Percentiles rank a stretch among this genome's conserved stretches.
These are phyloP conservation scores for Epinotia nisella DNA, from an alignment of 2,888 invertebrate species.

Conservation along the genomic window DNA sequence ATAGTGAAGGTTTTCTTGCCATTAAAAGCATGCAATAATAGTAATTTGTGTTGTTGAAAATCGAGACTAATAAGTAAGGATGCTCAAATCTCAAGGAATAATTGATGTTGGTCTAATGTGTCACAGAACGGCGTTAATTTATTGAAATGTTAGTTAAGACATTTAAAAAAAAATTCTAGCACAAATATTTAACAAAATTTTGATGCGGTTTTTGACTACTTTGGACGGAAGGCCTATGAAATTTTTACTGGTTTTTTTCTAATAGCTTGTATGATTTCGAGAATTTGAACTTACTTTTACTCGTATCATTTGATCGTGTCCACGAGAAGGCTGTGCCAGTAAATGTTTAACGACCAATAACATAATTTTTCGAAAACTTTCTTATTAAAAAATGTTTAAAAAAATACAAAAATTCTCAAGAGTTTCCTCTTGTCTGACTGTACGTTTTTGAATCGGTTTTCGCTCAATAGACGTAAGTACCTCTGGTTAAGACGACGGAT, in stretches of 20 bases:
- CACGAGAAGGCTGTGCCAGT: conserved; percentile 45
- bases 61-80: conserved; percentile 52
- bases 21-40: conserved; percentile 36
- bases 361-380: conserved; percentile 41
- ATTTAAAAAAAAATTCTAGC: conserved; percentile 48
- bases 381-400: conserved; percentile 47
- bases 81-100: conserved; percentile 69
- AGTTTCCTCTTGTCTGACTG: conserved; percentile 48
- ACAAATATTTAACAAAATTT: conserved; percentile 53
- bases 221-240: conserved; percentile 53
- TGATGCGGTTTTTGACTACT: conserved; percentile 45
- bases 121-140: conserved; percentile 37
- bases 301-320: conserved; percentile 38
- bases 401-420: conserved; percentile 50
- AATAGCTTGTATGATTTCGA: conserved; percentile 13
- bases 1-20: conserved; percentile 41
- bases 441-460: conserved; percentile 61
- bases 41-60: conserved; percentile 37
- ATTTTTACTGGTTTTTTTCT: conserved; percentile 47
- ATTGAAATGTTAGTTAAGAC: conserved; percentile 27
- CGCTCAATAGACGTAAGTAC: conserved; percentile 69
- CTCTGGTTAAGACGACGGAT: conserved; percentile 41
- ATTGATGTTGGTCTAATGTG: conserved; percentile 64
- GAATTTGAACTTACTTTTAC: conserved; percentile 14
- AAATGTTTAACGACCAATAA: conserved; percentile 41